These are phyloP conservation scores for Pilophorus perplexus DNA, from an alignment of 2,888 invertebrate genomes.

Conservation along the genomic window DNA sequence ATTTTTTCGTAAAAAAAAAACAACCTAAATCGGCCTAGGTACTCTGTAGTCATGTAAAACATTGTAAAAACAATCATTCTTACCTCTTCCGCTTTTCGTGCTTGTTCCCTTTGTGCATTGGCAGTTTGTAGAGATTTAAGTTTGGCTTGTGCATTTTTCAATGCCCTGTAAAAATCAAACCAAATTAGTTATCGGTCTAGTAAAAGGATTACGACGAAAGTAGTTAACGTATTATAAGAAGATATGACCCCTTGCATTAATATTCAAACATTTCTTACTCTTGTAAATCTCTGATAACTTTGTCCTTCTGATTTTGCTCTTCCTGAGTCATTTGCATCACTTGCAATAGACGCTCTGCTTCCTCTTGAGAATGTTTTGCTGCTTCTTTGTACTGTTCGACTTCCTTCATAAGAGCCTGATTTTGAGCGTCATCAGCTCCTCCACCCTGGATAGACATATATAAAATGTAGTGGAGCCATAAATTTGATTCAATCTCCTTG, in stretches of 20 bases:
- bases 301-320: conserved; percentile 88
- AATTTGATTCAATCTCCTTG: too few relatives aligned
- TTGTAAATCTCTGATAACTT: conserved; percentile 86
- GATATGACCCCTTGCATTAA: too few relatives aligned
- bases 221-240: too few relatives aligned
- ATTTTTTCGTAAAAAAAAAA: too few relatives aligned
- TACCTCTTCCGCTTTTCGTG: conserved; percentile 51
- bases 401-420: conserved; percentile 58
- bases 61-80: conserved; percentile 24
- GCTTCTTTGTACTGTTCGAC: conserved; percentile 75
- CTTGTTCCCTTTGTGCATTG: conserved; percentile 65
- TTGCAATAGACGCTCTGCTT: conserved; percentile 82
- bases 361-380: conserved; percentile 75
- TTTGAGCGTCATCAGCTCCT: conserved; percentile 56
- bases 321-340: conserved; percentile 92
- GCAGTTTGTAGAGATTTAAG: conserved; percentile 78
- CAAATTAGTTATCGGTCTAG: too few relatives aligned
- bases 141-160: conserved; percentile 87
- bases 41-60: too few relatives aligned
- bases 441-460: conserved; percentile 40
- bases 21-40: too few relatives aligned
- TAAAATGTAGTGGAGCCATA: not conserved
- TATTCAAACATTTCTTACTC: too few relatives aligned
- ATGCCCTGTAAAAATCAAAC: conserved; percentile 69
- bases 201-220: too few relatives aligned